Evolutionary conservation across 2,888 invertebrate species (phyloP).

Genomic region (Ochropleura plecta): DNA sequence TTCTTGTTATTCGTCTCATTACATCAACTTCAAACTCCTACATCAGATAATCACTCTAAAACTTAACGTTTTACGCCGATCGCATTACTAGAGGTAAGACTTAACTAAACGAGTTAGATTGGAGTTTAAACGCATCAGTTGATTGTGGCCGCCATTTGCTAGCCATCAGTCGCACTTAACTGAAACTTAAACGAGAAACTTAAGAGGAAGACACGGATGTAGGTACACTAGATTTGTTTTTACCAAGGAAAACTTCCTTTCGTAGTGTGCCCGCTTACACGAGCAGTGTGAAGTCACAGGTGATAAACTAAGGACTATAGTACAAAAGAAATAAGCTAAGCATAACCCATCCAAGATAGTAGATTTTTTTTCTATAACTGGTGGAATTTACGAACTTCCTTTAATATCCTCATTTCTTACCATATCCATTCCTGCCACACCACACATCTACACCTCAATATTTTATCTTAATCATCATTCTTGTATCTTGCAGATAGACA

Average conservation of each 20-base stretch:
- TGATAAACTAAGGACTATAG: no score
- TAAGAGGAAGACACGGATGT: constrained; percentile 33
- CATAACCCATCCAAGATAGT: no score
- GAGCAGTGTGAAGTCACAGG: no score
- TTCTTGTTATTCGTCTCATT: background rate
- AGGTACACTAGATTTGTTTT: background rate
- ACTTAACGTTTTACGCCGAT: constrained; percentile 5
- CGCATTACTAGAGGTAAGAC: constrained; percentile 42
- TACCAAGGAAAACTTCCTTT: background rate
- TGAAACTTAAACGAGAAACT: constrained; percentile 65
- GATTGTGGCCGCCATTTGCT: constrained; percentile 72
- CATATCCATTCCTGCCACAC: no score
- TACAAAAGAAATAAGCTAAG: no score
- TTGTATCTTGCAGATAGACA: background rate
- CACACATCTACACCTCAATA: no score
- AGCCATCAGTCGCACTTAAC: constrained; percentile 72
- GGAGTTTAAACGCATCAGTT: constrained; percentile 72
- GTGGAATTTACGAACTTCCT: no score
- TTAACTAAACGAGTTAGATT: constrained; percentile 63
- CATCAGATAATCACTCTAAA: constrained; percentile 1
- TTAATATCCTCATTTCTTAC: no score
- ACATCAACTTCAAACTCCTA: background rate
- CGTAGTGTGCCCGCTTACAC: no score
- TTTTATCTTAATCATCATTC: no score
- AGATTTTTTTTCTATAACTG: no score